A percentile compares a stretch with the other conserved stretches of the same genome.
phyloP scores from a whole-genome alignment of 2,888 invertebrate species.

The Listrodromus nycthemerus region DNA sequence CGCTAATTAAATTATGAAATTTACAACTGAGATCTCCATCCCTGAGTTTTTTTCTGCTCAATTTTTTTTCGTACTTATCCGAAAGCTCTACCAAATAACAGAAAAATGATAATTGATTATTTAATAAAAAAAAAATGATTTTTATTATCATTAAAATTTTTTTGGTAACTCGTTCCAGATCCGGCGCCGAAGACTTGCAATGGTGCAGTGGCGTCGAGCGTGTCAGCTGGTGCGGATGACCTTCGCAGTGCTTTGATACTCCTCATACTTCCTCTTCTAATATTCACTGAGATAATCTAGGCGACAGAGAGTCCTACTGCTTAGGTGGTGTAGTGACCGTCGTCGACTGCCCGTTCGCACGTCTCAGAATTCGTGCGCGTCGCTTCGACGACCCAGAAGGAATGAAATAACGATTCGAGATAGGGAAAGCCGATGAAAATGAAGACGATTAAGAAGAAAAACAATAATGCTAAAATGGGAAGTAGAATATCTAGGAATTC shows the following conservation, averaged over 20 bases:
- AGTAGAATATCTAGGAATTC: not conserved
- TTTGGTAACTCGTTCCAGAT: conserved; percentile 73
- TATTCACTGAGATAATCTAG: conserved; percentile 75
- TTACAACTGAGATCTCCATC: no score
- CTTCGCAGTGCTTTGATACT: conserved; percentile 69
- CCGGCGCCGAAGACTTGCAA: conserved; percentile 80
- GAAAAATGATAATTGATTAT: no score
- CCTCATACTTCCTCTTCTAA: conserved; percentile 73
- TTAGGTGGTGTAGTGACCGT: conserved; percentile 63
- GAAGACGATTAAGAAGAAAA: not conserved
- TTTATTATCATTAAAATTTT: no score
- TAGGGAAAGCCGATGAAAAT: not conserved
- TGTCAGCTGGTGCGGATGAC: conserved; percentile 77
- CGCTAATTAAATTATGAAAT: no score
- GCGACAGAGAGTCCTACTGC: conserved; percentile 43
- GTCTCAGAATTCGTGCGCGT: conserved; percentile 38
- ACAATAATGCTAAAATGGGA: not conserved
- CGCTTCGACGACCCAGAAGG: conserved; percentile 28
- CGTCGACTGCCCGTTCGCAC: conserved; percentile 58
- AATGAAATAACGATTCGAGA: conserved; percentile 18
- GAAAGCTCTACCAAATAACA: no score
- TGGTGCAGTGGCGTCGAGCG: conserved; percentile 80
- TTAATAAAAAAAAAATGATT: not conserved
- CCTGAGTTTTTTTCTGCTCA: no score
- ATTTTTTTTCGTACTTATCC: no score